Evolutionary conservation across 2,888 invertebrate genomes (phyloP).

Genomic region (Meliscaeva auricollis): DNA sequence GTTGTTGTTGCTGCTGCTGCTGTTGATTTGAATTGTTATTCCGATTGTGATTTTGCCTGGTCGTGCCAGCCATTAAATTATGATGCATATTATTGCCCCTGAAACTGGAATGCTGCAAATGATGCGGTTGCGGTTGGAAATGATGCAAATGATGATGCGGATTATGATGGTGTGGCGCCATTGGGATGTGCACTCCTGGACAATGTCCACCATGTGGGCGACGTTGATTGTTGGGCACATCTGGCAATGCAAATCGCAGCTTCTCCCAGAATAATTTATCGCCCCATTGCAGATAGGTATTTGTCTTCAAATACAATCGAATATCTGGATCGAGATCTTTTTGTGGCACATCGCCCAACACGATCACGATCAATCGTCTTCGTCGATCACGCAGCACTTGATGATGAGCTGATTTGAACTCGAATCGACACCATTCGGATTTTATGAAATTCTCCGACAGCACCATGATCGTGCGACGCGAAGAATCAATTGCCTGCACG

Average conservation of each 20-base stretch:
- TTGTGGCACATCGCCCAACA: conserved; percentile 94
- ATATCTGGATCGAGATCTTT: conserved; percentile 96
- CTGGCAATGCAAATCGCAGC: conserved; percentile 95
- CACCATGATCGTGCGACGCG: conserved; percentile 95
- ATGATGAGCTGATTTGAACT: conserved; percentile 96
- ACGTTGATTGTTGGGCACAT: conserved; percentile 85
- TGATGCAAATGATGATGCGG: conserved; percentile 77
- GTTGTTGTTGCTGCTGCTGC: conserved; percentile 76
- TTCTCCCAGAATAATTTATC: conserved; percentile 99
- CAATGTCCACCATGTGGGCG: conserved; percentile 82
- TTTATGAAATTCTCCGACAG: conserved; percentile 97
- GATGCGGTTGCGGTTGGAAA: conserved; percentile 77
- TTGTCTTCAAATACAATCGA: conserved; percentile 94
- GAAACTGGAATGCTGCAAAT: conserved; percentile 80
- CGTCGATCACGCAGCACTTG: conserved; percentile 94
- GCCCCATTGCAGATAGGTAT: conserved; percentile 96
- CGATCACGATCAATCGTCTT: conserved; percentile 94
- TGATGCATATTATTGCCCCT: conserved; percentile 79
- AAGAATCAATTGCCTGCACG: conserved; percentile 95
- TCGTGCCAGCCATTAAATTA: conserved; percentile 79
- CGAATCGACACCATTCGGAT: conserved; percentile 97
- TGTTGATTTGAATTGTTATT: conserved; percentile 80
- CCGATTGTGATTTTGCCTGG: conserved; percentile 80
- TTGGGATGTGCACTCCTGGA: conserved; percentile 81
- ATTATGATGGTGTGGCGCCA: conserved; percentile 82